phyloP scores from a whole-genome alignment of 1,140 invertebrate genomes.

The Drosophila aff. region DNA sequence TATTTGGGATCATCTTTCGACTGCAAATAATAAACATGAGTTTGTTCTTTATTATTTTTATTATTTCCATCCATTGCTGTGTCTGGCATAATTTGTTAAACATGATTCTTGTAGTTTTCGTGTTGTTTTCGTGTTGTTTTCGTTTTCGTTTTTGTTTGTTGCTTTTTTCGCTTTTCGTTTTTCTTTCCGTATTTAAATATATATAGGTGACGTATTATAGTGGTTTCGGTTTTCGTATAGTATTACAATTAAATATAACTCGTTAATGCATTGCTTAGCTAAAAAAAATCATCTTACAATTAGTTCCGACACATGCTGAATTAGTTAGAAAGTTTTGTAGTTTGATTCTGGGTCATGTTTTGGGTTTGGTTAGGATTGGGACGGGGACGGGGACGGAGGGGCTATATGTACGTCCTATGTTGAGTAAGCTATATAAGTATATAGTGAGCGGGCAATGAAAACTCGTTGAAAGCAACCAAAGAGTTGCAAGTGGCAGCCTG shows the following conservation, averaged over 20 bases:
- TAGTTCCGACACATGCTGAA: constrained; percentile 76
- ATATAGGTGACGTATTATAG: constrained; percentile 62
- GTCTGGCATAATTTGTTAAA: constrained; percentile 77
- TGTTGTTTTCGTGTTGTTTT: constrained; percentile 33
- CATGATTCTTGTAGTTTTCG: constrained; percentile 42
- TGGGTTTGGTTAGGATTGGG: too few relatives aligned
- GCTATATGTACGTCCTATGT: constrained; percentile 25
- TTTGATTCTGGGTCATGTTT: constrained; percentile 13
- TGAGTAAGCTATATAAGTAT: constrained; percentile 36
- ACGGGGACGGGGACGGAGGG: neutral
- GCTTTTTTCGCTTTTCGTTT: neutral
- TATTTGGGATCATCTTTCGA: neutral
- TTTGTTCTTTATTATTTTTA: constrained; percentile 62
- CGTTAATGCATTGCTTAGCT: constrained; percentile 78
- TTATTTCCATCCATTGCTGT: constrained; percentile 55
- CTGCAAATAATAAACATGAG: constrained; percentile 8
- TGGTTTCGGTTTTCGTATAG: constrained; percentile 63
- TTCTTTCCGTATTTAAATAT: constrained; percentile 73
- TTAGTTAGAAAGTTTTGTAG: constrained; percentile 56
- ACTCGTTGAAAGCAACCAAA: constrained; percentile 34
- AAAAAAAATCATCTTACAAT: constrained; percentile 78
- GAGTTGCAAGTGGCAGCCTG: constrained; percentile 8
- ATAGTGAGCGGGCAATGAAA: constrained; percentile 43
- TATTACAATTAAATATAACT: constrained; percentile 79
- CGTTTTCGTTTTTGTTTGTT: neutral